Conservation (phyloP, 2,888 invertebrate genomes). For the Amiota mariae region DNA sequence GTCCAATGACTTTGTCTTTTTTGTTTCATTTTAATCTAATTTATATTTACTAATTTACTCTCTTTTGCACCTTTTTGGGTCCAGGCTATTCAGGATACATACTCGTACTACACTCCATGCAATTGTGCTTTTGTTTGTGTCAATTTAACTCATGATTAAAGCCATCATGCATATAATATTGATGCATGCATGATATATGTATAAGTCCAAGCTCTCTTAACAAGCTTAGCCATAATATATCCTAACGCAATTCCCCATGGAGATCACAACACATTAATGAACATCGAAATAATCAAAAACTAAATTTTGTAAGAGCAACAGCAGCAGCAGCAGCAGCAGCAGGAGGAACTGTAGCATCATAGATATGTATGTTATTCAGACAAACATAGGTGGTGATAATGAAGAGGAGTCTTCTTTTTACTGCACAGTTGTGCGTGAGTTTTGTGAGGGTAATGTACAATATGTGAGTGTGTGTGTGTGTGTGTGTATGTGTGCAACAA, state of each 20-base stretch:
- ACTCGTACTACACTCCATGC: neutral
- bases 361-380: too few species aligned
- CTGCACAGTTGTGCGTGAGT: neutral
- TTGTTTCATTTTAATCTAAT: constrained; percentile 44
- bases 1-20: constrained; percentile 7
- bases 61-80: constrained; percentile 59
- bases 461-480: neutral
- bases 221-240: constrained; percentile 29
- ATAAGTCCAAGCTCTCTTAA: neutral
- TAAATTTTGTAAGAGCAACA: constrained; percentile 48
- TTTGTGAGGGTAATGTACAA: neutral
- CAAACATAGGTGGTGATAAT: too few species aligned
- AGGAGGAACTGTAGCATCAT: neutral
- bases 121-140: neutral
- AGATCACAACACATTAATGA: constrained; percentile 62
- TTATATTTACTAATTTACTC: constrained; percentile 65
- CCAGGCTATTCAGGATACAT: neutral
- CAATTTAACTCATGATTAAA: constrained; percentile 13
- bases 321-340: neutral
- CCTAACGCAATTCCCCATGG: constrained; percentile 46
- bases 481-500: neutral
- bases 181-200: constrained; percentile 14
- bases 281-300: constrained; percentile 66
- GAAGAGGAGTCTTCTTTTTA: neutral
- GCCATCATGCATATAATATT: constrained; percentile 18